Evolutionary conservation across 92 coral and sea anemone genomes (phyloP).

Genomic region (Scolanthus callimorphus): DNA sequence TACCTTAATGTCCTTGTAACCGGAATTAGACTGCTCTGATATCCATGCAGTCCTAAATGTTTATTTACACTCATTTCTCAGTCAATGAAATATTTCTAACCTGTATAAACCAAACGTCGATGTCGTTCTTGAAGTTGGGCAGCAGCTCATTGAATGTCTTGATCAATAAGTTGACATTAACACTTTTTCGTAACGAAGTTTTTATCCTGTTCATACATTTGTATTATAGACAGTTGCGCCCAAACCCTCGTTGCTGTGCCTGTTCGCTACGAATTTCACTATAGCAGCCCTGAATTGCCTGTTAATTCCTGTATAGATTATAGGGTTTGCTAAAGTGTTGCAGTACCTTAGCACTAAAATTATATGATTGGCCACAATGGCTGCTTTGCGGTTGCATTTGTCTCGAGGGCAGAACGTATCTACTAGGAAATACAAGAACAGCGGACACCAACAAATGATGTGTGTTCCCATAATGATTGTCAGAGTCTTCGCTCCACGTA

Average conservation of each 20-base stretch:
- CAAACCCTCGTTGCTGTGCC: constrained; percentile 17
- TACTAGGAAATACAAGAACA: constrained; percentile 59
- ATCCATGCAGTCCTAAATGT: too few species aligned
- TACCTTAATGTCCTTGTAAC: too few species aligned
- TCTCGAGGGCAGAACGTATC: constrained; percentile 42
- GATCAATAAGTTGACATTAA: too few species aligned
- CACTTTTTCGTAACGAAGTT: too few species aligned
- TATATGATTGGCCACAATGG: constrained; percentile 28
- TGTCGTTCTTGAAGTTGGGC: too few species aligned
- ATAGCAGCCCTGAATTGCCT: constrained; percentile 79
- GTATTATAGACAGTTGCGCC: constrained; percentile 5
- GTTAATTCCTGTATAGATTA: constrained; percentile 87
- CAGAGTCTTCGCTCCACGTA: constrained; percentile 86
- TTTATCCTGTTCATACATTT: too few species aligned
- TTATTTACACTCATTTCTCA: too few species aligned
- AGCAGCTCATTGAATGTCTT: too few species aligned
- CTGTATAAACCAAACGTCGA: too few species aligned
- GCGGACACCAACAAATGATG: constrained; percentile 85
- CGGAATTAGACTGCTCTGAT: too few species aligned
- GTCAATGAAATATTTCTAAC: too few species aligned
- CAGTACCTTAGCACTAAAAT: constrained; percentile 59
- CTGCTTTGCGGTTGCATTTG: constrained; percentile 5
- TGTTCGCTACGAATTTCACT: constrained; percentile 34
- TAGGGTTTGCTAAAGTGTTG: constrained; percentile 81
- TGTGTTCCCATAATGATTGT: constrained; percentile 88